Base-by-base conservation (phyloP, 2,888 invertebrate species). In the Piscicola geometra region DNA sequence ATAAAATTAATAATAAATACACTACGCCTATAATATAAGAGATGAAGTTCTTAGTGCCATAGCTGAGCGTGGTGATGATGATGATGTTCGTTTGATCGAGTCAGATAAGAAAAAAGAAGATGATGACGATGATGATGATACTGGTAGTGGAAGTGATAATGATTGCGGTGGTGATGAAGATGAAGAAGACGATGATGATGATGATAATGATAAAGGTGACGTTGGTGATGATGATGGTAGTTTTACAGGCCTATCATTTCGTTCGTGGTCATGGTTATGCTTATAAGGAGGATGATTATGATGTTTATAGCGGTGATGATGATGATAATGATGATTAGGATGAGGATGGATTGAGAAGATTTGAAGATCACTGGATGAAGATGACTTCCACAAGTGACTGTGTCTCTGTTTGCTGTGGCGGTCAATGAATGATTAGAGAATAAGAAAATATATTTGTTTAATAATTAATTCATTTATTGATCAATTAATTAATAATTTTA, bases 321-420 rank as follows among this genome's bases (percentile, higher is more conserved):
- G 67, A 67, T 67, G 67, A 33, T 67, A 32, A 33, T 9, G 18
- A 15, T 56, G 21, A n/a, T 25, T 5, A n/a, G 5, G 25, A 21
- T 56, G 60, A 25, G 15, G 60, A 56, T 67, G 67, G 3, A 5
- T 15, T 30, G 33, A 15, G 15, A 32, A 67, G 28, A 32, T 5
- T n/a, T 30, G 30, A 12, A 67, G 35, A n/a, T 56, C 60, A 12
- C 83, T 94, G 86, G 94, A 94, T 77, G 94, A 94, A 87, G 94
- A 94, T 76, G 94, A 93, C 80, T 94, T 89, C 87, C 93, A 95
- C 81, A 94, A 87, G 85, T 92, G 81, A 78, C 84, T 93, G 84
- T 94, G 93, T 82, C 93, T 91, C 84, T 95, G 94, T 86, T 94
- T 93, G 91, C 94, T 95, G 81, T 56, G 60, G 21, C n/a, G 41